A percentile compares a stretch with the other conserved stretches of the same genome.
phyloP scores from a whole-genome alignment of 2,888 invertebrate genomes.

The Pristionchus fissidentatus region DNA sequence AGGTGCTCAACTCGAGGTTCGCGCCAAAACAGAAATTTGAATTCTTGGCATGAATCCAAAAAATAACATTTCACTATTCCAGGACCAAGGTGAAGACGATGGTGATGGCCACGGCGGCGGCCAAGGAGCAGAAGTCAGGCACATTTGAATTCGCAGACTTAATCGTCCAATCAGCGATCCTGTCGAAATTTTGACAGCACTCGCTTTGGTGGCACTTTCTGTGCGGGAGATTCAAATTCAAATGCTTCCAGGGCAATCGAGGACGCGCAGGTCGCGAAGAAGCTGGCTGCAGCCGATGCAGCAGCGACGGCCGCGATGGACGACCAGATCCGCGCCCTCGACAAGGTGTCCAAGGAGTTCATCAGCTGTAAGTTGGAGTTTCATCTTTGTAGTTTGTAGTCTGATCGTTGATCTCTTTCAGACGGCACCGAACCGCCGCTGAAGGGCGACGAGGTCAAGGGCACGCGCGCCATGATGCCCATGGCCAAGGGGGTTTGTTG shows the following conservation, averaged over 20 bases:
- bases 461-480: neutral
- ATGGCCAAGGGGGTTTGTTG: neutral
- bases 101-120: slow-evolving; percentile 34
- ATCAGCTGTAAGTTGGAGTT: slow-evolving; percentile 1
- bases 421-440: slow-evolving; percentile 34
- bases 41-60: neutral
- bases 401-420: slow-evolving; percentile 38
- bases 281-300: neutral
- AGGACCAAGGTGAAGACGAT: slow-evolving; percentile 35
- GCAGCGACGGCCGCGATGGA: slow-evolving; percentile 11
- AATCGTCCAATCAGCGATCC: no score
- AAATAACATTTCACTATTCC: neutral
- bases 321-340: slow-evolving; percentile 22
- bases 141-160: neutral
- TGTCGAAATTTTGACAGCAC: slow-evolving; percentile 23
- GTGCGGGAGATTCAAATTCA: slow-evolving; percentile 25
- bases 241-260: neutral
- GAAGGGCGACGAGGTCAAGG: slow-evolving; percentile 26
- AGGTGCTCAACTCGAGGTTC: slow-evolving; percentile 15
- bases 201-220: neutral
- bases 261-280: neutral
- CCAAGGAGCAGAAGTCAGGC: slow-evolving; percentile 19
- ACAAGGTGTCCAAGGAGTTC: slow-evolving; percentile 30
- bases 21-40: neutral
- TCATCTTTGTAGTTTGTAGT: slow-evolving; percentile 22